A percentile compares a stretch with the other conserved stretches of the same genome.
Evolutionary conservation across 2,797 vertebrate genomes (phyloP).

Genomic region (Rhinichthys osculus): DNA sequence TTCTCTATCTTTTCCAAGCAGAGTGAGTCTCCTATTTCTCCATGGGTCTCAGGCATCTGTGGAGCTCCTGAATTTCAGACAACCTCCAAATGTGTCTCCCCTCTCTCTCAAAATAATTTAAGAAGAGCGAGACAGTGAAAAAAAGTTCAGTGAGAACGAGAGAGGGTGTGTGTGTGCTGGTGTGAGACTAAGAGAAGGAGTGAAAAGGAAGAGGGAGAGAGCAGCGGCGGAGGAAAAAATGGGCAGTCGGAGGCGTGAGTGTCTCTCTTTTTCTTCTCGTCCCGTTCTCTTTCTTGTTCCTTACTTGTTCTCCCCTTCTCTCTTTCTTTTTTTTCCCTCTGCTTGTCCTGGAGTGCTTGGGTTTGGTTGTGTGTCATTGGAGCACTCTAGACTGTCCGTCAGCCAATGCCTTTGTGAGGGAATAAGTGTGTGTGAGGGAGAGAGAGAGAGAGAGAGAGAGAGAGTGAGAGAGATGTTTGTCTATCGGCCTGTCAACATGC

Average conservation of each 20-base stretch:
- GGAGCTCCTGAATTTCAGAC: conserved; percentile 76
- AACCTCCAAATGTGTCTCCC: conserved; percentile 74
- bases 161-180: conserved; percentile 61
- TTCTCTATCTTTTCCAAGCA: conserved; percentile 31
- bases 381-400: conserved; percentile 74
- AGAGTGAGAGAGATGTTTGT: conserved; percentile 47
- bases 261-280: conserved; percentile 74
- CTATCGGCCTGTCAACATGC: conserved; percentile 85
- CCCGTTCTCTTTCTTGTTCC: conserved; percentile 59
- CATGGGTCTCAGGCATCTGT: conserved; percentile 69
- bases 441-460: background rate
- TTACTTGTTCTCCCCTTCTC: conserved; percentile 50
- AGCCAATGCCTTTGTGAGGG: conserved; percentile 46
- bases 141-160: conserved; percentile 54
- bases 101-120: conserved; percentile 79
- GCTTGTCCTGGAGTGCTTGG: conserved; percentile 64
- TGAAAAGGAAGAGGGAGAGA: conserved; percentile 52
- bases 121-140: conserved; percentile 66
- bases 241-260: conserved; percentile 78
- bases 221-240: conserved; percentile 69
- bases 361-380: conserved; percentile 82
- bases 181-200: conserved; percentile 50
- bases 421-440: conserved; percentile 12
- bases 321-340: conserved; percentile 52
- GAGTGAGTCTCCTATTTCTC: conserved; percentile 54